Conservation (phyloP, 2,797 vertebrate genomes). For the Cirrhinus mrigala region DNA sequence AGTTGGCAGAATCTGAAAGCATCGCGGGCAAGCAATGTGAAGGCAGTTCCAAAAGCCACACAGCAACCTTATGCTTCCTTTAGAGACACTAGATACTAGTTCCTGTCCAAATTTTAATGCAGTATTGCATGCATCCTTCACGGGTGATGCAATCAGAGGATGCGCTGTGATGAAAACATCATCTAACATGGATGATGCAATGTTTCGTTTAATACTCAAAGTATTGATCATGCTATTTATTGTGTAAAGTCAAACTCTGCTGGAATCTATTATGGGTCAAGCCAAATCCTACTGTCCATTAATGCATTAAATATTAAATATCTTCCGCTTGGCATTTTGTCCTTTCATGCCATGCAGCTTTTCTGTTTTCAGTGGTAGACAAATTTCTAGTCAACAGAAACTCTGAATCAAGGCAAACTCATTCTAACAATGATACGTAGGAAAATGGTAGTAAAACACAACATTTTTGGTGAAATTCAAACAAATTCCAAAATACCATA, state of each 20-base stretch:
- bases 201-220: not conserved
- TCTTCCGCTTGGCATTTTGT: not conserved
- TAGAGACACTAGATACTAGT: not conserved
- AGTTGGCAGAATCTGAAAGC: constrained; percentile 19
- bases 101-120: constrained; percentile 11
- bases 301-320: not conserved
- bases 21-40: not conserved
- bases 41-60: not conserved
- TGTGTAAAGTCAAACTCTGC: not conserved
- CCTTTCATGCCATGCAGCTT: not conserved
- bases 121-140: not conserved
- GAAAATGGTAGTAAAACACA: not conserved
- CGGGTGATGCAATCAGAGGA: not conserved
- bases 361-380: too few species aligned
- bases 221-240: not conserved
- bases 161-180: not conserved
- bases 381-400: not conserved
- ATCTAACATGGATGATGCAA: not conserved
- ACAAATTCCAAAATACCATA: too few species aligned
- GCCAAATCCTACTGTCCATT: not conserved
- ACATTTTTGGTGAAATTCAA: not conserved
- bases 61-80: not conserved
- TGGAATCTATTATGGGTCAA: not conserved
- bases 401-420: not conserved
- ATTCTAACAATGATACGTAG: not conserved